Evolutionary conservation across 2,113 vertebrate genomes (phyloP).

Genomic region (Microcebus tavaratra): DNA sequence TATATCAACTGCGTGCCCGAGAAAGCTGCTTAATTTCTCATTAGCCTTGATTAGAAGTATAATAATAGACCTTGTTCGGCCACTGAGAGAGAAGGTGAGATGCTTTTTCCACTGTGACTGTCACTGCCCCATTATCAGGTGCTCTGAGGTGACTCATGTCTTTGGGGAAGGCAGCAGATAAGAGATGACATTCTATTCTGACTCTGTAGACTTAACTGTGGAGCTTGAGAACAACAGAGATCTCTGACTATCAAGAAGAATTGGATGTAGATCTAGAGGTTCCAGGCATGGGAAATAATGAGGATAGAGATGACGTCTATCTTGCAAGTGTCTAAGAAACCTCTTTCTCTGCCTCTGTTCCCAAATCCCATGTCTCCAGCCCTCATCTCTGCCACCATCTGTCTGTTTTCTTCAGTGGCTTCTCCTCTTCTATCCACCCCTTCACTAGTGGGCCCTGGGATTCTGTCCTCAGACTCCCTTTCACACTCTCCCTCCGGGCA

Average conservation of each 20-base stretch:
- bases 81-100: neutral
- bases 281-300: neutral
- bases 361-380: neutral
- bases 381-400: accelerated
- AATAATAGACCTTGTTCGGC: neutral
- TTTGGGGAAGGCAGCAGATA: neutral
- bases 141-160: neutral
- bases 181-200: neutral
- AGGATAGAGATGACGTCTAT: neutral
- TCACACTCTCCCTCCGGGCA: neutral
- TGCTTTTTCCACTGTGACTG: neutral
- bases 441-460: neutral
- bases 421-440: neutral
- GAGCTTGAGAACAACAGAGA: neutral
- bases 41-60: neutral
- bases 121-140: neutral
- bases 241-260: neutral
- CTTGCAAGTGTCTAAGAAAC: neutral
- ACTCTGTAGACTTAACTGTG: neutral
- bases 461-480: neutral
- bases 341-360: neutral
- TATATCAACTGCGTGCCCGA: neutral
- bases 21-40: slow-evolving; percentile 1
- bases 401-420: neutral
- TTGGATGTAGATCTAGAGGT: neutral